Evolutionary conservation across 2,113 vertebrate genomes (phyloP).

Genomic region (Sterrhoptilus dennistouni): DNA sequence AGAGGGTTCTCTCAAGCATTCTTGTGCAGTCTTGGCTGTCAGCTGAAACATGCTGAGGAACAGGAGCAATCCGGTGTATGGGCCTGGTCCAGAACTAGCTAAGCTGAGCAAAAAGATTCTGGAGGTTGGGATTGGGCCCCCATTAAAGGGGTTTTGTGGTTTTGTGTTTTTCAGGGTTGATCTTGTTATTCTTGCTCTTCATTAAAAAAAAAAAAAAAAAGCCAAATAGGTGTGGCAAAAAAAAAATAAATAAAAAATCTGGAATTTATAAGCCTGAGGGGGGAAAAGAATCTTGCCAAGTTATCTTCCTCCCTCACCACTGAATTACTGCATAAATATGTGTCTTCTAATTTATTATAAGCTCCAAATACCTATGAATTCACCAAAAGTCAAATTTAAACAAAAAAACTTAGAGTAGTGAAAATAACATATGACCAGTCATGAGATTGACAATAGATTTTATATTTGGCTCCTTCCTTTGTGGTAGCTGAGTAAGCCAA

Average conservation of each 20-base stretch:
- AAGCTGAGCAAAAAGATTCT: not conserved
- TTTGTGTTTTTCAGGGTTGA: not conserved
- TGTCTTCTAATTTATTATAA: not conserved
- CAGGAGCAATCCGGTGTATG: not conserved
- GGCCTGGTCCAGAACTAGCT: not conserved
- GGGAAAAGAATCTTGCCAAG: not conserved
- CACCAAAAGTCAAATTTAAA: not conserved
- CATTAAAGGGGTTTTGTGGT: not conserved
- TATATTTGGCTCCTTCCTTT: constrained; percentile 35
- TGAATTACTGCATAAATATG: constrained; percentile 24
- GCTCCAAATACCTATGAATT: not conserved
- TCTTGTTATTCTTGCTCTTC: not conserved
- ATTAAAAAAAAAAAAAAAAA: not conserved
- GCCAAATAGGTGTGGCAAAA: not conserved
- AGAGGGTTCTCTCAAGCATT: constrained; percentile 24
- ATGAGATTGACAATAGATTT: constrained; percentile 1
- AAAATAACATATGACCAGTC: not conserved
- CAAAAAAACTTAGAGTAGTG: not conserved
- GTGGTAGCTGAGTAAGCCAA: not conserved
- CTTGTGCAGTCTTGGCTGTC: not conserved
- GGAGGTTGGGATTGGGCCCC: not conserved
- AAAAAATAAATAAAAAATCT: not conserved
- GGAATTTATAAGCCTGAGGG: not conserved
- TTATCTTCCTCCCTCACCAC: not conserved
- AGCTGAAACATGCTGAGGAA: not conserved